These are phyloP conservation scores for Drosophila buzzatii DNA, from an alignment of 2,888 invertebrate species.

Conservation along the genomic window DNA sequence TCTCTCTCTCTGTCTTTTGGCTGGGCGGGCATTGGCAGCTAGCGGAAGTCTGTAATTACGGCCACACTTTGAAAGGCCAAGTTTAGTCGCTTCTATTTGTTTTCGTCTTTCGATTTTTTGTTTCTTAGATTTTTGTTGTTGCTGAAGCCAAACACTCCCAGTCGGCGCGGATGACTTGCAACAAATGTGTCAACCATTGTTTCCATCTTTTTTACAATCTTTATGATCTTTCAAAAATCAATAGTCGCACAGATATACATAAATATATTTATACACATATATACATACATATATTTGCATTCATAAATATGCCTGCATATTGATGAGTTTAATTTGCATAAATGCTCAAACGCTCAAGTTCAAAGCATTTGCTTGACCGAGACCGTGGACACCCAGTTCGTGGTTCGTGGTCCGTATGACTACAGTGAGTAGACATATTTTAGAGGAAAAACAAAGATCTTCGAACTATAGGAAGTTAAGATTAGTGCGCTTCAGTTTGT, in stretches of 20 bases:
- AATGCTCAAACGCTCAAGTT: constrained; percentile 56
- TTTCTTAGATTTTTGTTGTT: neutral
- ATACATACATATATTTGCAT: constrained; percentile 38
- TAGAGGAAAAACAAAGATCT: neutral
- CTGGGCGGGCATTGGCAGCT: constrained; percentile 42
- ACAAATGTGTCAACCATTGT: constrained; percentile 49
- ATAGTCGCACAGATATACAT: constrained; percentile 34
- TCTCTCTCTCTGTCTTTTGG: constrained; percentile 1
- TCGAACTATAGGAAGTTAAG: neutral
- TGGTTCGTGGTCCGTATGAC: neutral
- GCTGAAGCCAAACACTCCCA: constrained; percentile 23
- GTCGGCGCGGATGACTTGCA: constrained; percentile 23
- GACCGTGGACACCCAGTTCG: constrained; percentile 5
- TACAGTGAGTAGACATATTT: constrained; percentile 17
- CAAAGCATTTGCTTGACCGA: constrained; percentile 60
- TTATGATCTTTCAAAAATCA: constrained; percentile 58
- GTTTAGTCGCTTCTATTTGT: constrained; percentile 25
- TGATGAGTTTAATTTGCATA: constrained; percentile 45
- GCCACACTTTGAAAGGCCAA: constrained; percentile 60
- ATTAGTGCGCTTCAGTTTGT: neutral
- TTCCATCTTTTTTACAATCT: neutral
- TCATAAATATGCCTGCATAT: constrained; percentile 50
- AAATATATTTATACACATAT: constrained; percentile 6
- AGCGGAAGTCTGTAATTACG: constrained; percentile 74
- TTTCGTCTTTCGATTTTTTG: neutral